Percentiles rank a stretch among this genome's conserved stretches.
Conservation (phyloP, 2,888 invertebrate genomes). For the Teleogryllus oceanicus region DNA sequence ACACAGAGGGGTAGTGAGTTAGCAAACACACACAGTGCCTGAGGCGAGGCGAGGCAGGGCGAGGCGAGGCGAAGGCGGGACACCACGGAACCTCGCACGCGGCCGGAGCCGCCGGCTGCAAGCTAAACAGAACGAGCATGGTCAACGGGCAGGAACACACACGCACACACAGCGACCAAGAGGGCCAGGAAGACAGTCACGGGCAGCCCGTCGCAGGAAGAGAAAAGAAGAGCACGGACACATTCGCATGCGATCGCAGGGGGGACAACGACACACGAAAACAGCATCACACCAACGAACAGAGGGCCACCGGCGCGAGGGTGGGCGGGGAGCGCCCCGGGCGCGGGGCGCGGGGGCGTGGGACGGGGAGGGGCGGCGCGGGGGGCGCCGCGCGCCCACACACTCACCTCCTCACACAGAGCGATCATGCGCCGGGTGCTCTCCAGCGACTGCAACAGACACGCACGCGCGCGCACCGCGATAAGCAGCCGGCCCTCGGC, state of each 20-base stretch:
- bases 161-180: background rate
- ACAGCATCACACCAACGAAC: background rate
- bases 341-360: background rate
- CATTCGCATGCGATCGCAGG: background rate
- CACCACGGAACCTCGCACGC: background rate
- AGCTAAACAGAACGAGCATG: constrained; percentile 4
- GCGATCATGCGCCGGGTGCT: constrained; percentile 89
- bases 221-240: background rate
- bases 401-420: constrained; percentile 87
- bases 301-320: background rate
- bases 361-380: background rate
- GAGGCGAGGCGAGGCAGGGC: too few species aligned
- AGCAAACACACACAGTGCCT: background rate
- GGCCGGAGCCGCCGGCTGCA: background rate
- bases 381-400: constrained; percentile 28
- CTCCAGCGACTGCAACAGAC: constrained; percentile 78
- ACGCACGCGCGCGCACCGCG: too few species aligned
- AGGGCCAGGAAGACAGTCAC: background rate
- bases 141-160: background rate
- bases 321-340: background rate
- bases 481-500: too few species aligned
- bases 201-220: background rate
- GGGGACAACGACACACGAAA: background rate
- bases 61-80: too few species aligned
- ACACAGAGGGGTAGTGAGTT: background rate